Evolutionary conservation across 2,113 vertebrate species (phyloP).

Genomic region (Equus przewalskii): DNA sequence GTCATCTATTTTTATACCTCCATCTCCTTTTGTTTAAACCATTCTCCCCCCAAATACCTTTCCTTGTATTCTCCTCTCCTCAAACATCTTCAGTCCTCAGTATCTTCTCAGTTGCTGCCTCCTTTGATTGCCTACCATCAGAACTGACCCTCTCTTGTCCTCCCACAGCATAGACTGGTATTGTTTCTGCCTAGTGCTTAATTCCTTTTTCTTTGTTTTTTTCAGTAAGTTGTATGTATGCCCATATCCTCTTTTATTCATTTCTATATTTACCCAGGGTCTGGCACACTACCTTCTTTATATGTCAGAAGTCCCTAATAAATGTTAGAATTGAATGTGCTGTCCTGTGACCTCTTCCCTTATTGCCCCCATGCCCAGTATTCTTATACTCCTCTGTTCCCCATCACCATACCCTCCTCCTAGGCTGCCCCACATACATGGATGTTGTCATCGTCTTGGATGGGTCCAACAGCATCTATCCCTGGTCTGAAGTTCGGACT

Average conservation of each 20-base stretch:
- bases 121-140: not conserved
- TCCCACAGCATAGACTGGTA: not conserved
- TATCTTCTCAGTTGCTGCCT: not conserved
- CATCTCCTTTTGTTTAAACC: not conserved
- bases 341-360: not conserved
- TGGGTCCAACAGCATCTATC: slow-evolving; percentile 99
- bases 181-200: not conserved
- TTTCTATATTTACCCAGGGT: not conserved
- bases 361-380: not conserved
- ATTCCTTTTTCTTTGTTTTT: not conserved
- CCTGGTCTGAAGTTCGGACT: slow-evolving; percentile 97
- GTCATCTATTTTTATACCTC: not conserved
- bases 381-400: not conserved
- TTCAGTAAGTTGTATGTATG: not conserved
- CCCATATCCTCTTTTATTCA: not conserved
- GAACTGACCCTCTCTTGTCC: not conserved
- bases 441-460: slow-evolving; percentile 97
- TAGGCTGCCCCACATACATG: slow-evolving; percentile 97
- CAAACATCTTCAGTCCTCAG: not conserved
- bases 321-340: not conserved
- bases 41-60: not conserved
- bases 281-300: not conserved
- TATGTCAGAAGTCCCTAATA: not conserved
- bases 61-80: not conserved
- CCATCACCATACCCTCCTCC: not conserved